These are phyloP conservation scores for Geodia barretti DNA, from an alignment of 37 sponge, comb jelly and placozoan species.

Conservation along the genomic window DNA sequence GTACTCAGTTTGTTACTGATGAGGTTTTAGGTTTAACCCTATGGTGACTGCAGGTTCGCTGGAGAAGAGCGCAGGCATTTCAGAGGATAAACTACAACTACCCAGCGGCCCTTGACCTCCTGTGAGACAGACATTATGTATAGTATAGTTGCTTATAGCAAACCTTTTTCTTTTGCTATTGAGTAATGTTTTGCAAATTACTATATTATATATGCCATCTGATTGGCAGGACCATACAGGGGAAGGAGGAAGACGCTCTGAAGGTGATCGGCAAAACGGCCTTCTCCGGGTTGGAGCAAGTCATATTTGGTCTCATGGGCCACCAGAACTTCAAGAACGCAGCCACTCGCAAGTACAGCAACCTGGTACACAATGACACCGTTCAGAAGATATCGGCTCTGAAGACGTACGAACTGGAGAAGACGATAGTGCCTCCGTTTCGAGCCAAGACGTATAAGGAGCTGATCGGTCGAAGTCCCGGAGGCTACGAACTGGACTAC, in stretches of 20 bases:
- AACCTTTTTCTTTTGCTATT: too few species aligned
- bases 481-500: neutral
- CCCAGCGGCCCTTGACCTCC: conserved; percentile 44
- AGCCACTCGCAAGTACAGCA: neutral
- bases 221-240: conserved; percentile 10
- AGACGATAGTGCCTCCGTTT: conserved; percentile 8
- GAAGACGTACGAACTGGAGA: conserved; percentile 10
- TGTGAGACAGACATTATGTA: conserved; percentile 14
- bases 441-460: conserved; percentile 24
- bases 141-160: too few species aligned
- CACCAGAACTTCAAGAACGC: neutral
- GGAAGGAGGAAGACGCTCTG: conserved; percentile 15
- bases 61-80: conserved; percentile 39
- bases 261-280: conserved; percentile 24
- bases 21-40: neutral
- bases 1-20: neutral
- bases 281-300: conserved; percentile 15
- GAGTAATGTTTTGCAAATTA: too few species aligned
- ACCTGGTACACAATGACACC: neutral
- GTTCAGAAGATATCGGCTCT: neutral
- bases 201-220: too few species aligned
- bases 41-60: conserved; percentile 27
- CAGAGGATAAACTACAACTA: conserved; percentile 14
- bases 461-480: conserved; percentile 6
- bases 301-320: conserved; percentile 26